Conservation (phyloP, 2,113 vertebrate species). For the Etheostoma spectabile region DNA sequence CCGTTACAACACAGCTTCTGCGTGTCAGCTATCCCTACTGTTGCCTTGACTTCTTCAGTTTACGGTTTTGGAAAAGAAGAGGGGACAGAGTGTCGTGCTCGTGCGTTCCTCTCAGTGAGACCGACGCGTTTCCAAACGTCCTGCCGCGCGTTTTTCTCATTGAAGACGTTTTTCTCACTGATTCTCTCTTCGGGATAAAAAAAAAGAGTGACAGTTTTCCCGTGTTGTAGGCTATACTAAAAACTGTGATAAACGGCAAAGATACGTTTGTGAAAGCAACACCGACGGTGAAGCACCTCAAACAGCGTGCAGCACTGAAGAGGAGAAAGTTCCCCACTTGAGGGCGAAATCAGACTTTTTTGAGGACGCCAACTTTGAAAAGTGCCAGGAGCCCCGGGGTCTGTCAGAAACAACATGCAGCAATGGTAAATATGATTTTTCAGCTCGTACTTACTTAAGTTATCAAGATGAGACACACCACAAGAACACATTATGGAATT, state of each 20-base stretch:
- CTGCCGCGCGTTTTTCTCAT: conserved; percentile 61
- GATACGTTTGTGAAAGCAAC: conserved; percentile 50
- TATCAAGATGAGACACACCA: background rate
- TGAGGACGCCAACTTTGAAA: conserved; percentile 76
- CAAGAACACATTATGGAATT: background rate
- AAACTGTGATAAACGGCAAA: conserved; percentile 50
- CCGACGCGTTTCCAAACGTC: conserved; percentile 65
- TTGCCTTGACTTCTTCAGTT: conserved; percentile 44
- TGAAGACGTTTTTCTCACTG: conserved; percentile 6
- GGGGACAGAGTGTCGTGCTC: conserved; percentile 53
- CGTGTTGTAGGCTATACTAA: background rate
- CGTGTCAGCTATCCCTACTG: conserved; percentile 51
- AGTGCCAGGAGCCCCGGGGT: conserved; percentile 76
- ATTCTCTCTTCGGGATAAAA: conserved; percentile 28
- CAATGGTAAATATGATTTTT: conserved; percentile 85
- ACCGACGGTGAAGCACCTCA: conserved; percentile 41
- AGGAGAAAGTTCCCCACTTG: conserved; percentile 84
- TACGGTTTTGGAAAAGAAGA: conserved; percentile 35
- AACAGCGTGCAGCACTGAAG: conserved; percentile 54
- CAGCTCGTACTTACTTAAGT: conserved; percentile 7
- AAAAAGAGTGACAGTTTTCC: conserved; percentile 27
- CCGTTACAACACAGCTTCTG: conserved; percentile 59
- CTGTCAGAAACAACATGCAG: conserved; percentile 85
- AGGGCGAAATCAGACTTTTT: conserved; percentile 85
- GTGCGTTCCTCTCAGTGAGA: conserved; percentile 53